Base-by-base conservation (phyloP, 2,113 vertebrate species). In the Peucedramus taeniatus region DNA sequence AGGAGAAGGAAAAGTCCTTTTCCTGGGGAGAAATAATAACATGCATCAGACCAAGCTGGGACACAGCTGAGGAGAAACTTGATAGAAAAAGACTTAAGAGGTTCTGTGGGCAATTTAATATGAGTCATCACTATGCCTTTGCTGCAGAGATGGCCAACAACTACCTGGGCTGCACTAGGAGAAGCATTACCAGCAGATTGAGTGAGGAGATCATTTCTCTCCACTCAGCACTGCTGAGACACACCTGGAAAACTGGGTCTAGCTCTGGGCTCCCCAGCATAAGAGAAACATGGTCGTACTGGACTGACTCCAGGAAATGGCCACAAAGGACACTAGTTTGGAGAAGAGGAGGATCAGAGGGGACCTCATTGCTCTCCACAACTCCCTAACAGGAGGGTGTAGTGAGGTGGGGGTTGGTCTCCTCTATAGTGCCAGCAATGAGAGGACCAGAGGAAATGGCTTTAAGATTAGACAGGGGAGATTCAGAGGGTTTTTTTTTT, bases 301-400 rank as follows among this genome's bases (percentile, higher is more conserved):
- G 21, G 50, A 33, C 77, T 31, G 40, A 26, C 21, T 20, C 27
- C 50, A 56, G 50, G 16, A 66, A 45, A 31, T 37, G 61, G 27
- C 21, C 33, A 31, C 50, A 54, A 37, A 54, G 33, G 13, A 56
- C 40, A 26, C 21, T 56, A 44, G 42, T 18, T 17, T 17, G 42
- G 15, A 74, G 12, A 18, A n/a, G 12, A 40, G 70, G 13, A 85
- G 16, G 7, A 13, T 66, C 31, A 9, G 59, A 13, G 6, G 5
- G 5, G 4, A 11, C 7, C 27, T 87, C 11, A 15, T 15, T 0
- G 1, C 18, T 23, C 27, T 53, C 33, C 31, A 3, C 11, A 60
- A 0, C 27, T 60, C 20, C 15, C 23, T 78, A 10, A 33, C 51
- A 60, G 22, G 28, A 78, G 22, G 12, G 6, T 20, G 33, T 3